Evolutionary conservation across 2,797 vertebrate genomes (phyloP).

Genomic region (Protonibea diacanthus): DNA sequence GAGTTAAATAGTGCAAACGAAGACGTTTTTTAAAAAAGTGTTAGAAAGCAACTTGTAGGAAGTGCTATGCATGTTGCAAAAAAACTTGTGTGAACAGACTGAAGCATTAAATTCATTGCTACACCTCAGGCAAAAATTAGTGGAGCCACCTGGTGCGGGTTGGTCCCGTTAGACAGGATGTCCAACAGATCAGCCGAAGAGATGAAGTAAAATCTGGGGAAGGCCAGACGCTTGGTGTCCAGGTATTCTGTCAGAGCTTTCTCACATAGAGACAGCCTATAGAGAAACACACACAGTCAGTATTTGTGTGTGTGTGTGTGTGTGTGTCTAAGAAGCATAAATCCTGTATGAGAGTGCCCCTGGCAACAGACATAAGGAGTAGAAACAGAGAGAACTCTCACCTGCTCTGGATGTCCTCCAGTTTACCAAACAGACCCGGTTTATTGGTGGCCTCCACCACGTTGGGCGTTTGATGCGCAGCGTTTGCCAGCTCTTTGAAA

Average conservation of each 20-base stretch:
- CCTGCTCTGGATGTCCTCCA: slow-evolving; percentile 92
- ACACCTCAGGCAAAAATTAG: slow-evolving; percentile 12
- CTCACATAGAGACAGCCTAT: slow-evolving; percentile 93
- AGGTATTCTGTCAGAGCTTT: slow-evolving; percentile 96
- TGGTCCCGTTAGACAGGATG: slow-evolving; percentile 95
- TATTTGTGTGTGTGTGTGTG: background rate
- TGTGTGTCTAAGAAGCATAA: background rate
- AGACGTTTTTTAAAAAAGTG: slow-evolving; percentile 5
- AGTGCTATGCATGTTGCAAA: slow-evolving; percentile 5
- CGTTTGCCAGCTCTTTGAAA: slow-evolving; percentile 91
- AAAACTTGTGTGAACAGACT: slow-evolving; percentile 17
- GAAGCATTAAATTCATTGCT: slow-evolving; percentile 29
- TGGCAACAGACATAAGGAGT: slow-evolving; percentile 1
- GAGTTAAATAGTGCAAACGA: slow-evolving; percentile 5
- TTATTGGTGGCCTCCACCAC: slow-evolving; percentile 94
- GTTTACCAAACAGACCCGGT: slow-evolving; percentile 87
- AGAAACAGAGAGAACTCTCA: slow-evolving; percentile 43
- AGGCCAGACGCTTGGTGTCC: slow-evolving; percentile 94
- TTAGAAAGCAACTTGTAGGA: slow-evolving; percentile 5
- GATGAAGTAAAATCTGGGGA: slow-evolving; percentile 98
- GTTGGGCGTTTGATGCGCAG: slow-evolving; percentile 90
- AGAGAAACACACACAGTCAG: slow-evolving; percentile 49
- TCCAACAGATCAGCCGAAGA: slow-evolving; percentile 96
- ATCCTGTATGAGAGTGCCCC: background rate
- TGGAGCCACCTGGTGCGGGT: slow-evolving; percentile 90